Evolutionary conservation across 1,140 invertebrate genomes (phyloP), one percentile per base, ranked within the genome.

Genomic region (Euwallacea similis): DNA sequence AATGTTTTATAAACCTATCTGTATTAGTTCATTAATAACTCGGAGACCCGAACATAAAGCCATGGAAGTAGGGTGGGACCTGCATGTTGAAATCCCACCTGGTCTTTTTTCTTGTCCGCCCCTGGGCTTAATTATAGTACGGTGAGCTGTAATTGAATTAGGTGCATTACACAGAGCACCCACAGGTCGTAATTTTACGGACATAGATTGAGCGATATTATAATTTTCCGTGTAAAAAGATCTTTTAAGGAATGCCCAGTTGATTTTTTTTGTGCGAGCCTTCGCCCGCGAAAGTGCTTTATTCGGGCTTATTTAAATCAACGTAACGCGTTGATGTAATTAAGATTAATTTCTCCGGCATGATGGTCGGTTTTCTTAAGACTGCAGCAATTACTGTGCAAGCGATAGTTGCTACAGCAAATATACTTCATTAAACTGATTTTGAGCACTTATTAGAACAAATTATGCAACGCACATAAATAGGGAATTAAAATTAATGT

Each of bases 81-180:
- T 11, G 13, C 46, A 50, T 50, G 46, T 50, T 50, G 46, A 50
- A 50, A 50, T 50, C 46, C 46, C 46, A 50, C 46, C 46, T 11
- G 46, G 46, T 50, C 9, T 50, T 50, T 50, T 50, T 50, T 50
- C 46, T 50, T 50, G 46, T 50, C 46, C 46, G 46, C 46, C 46
- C 46, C 46, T 50, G 46, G 46, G 46, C 46, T 50, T 50, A 50
- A 50, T 50, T 50, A 50, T 50, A 50, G 46, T 50, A 50, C 46
- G 13, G 46, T 50, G 46, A 50, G 46, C 46, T 13, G 46, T 50
- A 50, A 50, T 50, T 50, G 46, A 50, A 50, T 50, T 50, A 50
- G 46, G 46, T 50, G 13, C 13, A 50, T 50, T 50, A 50, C 46
- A 50, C 46, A 50, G 21, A 33, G 46, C 46, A 50, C 46, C 46